A percentile compares a stretch with the other conserved stretches of the same genome.
phyloP scores from a whole-genome alignment of 2,113 vertebrate species.

The Tachuris rubrigastra region DNA sequence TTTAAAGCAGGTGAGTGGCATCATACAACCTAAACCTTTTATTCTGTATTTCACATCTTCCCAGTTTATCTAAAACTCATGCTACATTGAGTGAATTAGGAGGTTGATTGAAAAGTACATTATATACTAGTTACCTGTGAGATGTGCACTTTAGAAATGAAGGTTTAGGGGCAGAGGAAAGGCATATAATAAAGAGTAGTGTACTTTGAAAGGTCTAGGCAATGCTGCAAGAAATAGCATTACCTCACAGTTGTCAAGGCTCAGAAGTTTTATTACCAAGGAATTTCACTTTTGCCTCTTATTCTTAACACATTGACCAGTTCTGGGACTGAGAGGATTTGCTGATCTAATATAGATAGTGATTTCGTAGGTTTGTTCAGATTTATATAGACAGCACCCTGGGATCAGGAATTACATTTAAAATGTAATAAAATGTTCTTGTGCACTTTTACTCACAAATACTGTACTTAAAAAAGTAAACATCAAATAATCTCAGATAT shows the following conservation, averaged over 20 bases:
- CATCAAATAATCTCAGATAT: conserved; percentile 79
- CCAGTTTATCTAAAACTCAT: conserved; percentile 30
- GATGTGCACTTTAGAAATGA: conserved; percentile 66
- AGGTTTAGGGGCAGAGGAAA: conserved; percentile 68
- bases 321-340: conserved; percentile 77
- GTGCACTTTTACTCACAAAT: conserved; percentile 82
- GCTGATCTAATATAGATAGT: conserved; percentile 86
- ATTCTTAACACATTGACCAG: conserved; percentile 76
- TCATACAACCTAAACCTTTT: not conserved
- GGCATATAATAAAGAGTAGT: conserved; percentile 33
- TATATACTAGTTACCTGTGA: conserved; percentile 61
- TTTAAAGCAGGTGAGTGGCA: conserved; percentile 25
- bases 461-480: conserved; percentile 84
- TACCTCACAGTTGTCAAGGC: conserved; percentile 78
- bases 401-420: conserved; percentile 84
- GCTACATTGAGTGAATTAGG: conserved; percentile 44
- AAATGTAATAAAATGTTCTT: conserved; percentile 84
- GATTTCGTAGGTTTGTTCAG: conserved; percentile 81
- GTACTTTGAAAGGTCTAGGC: conserved; percentile 71
- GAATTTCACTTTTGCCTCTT: conserved; percentile 79
- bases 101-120: conserved; percentile 66
- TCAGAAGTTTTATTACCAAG: conserved; percentile 83
- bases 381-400: conserved; percentile 82
- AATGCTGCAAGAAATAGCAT: conserved; percentile 72
- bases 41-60: conserved; percentile 28